Evolutionary conservation across 2,888 invertebrate genomes (phyloP).

Genomic region (Plagodis dolabraria): DNA sequence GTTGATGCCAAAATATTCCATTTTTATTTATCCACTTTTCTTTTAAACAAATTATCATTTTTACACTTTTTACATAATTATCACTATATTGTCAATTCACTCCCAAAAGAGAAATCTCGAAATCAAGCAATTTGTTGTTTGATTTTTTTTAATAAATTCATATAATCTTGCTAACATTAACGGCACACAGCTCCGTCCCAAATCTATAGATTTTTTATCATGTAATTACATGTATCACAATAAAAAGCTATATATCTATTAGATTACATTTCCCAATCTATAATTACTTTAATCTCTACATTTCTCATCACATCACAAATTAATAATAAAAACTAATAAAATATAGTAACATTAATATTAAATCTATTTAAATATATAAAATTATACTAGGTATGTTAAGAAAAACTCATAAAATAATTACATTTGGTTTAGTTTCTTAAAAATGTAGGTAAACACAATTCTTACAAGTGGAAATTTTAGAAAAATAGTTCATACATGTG

Average conservation of each 20-base stretch:
- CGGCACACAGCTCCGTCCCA: too few species aligned
- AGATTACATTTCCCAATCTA: too few species aligned
- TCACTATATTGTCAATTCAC: conserved; percentile 53
- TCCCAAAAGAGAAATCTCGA: conserved; percentile 33
- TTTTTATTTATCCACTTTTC: conserved; percentile 14
- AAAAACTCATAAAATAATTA: not conserved
- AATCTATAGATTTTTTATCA: not conserved
- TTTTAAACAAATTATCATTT: conserved; percentile 16
- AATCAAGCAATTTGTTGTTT: conserved; percentile 17
- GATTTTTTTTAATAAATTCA: conserved; percentile 4
- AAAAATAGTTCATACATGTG: too few species aligned
- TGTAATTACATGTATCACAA: not conserved
- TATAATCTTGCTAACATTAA: not conserved
- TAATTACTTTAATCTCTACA: not conserved
- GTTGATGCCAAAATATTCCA: conserved; percentile 1
- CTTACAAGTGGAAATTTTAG: too few species aligned
- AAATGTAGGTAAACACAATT: too few species aligned
- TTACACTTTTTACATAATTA: conserved; percentile 33
- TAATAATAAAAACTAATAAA: too few species aligned
- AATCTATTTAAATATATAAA: not conserved
- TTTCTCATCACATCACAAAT: too few species aligned
- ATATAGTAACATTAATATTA: too few species aligned
- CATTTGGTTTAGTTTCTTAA: not conserved
- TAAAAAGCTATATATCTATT: not conserved
- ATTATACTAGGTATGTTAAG: not conserved